Percentiles rank a stretch among this genome's conserved stretches.
These are phyloP conservation scores for Mesocricetus auratus DNA, from an alignment of 2,113 vertebrate genomes.

Conservation along the genomic window DNA sequence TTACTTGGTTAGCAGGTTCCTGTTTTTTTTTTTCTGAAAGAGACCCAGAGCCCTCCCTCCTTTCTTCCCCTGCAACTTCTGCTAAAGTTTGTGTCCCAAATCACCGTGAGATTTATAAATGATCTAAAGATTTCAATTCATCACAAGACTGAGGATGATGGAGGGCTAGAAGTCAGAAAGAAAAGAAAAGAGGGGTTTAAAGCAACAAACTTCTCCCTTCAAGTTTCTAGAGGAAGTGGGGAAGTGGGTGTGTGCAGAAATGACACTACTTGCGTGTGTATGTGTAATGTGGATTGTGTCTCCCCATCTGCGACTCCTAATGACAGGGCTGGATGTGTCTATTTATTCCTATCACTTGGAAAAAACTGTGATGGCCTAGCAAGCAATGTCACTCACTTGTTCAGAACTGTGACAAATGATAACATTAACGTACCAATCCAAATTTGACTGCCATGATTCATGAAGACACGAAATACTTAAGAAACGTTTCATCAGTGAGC, in stretches of 20 bases:
- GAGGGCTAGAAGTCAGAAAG: neutral
- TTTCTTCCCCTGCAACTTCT: neutral
- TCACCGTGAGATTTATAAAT: neutral
- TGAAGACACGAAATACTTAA: conserved; percentile 24
- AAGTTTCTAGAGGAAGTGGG: neutral
- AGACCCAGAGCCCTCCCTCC: neutral
- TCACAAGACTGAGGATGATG: neutral
- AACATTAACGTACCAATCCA: neutral
- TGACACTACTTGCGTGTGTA: neutral
- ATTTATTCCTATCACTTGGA: neutral
- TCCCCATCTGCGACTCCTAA: neutral
- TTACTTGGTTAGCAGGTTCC: neutral
- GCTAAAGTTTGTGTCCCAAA: conserved; percentile 3
- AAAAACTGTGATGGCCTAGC: neutral
- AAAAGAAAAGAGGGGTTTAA: conserved; percentile 24
- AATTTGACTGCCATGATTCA: conserved; percentile 17
- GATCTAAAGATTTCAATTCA: conserved; percentile 22
- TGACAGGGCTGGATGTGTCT: conserved; percentile 8
- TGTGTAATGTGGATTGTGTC: no score
- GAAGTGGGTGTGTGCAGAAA: neutral
- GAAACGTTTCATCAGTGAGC: conserved; percentile 16
- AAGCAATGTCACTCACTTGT: conserved; percentile 8
- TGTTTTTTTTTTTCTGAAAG: neutral
- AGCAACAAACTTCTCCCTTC: neutral
- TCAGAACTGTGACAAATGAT: neutral